phyloP scores from a whole-genome alignment of 2,888 invertebrate genomes.

The Tenthredo amoena region DNA sequence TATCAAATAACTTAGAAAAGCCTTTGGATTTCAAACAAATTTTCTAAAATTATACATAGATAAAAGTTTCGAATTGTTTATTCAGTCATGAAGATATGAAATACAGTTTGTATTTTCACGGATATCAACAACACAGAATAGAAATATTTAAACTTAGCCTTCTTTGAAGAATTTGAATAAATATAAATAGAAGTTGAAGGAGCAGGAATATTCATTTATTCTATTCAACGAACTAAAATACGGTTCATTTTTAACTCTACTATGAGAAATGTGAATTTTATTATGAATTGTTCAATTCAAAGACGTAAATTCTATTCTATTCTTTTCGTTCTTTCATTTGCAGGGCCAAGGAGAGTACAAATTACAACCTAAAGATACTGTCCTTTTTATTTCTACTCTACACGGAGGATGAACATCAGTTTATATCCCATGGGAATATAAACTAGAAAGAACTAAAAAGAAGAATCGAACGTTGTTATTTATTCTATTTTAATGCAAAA shows the following conservation, averaged over 20 bases:
- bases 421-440: not conserved
- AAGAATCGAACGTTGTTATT: slow-evolving; percentile 22
- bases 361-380: slow-evolving; percentile 84
- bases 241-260: not conserved
- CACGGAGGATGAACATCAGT: slow-evolving; percentile 84
- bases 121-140: not conserved
- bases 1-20: not conserved
- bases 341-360: slow-evolving; percentile 86
- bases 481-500: slow-evolving; percentile 37
- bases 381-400: slow-evolving; percentile 90
- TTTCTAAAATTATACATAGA: not conserved
- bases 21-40: not conserved
- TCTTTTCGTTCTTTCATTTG: slow-evolving; percentile 62
- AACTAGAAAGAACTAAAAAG: not conserved
- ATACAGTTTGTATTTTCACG: not conserved
- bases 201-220: not conserved
- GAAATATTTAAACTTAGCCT: not conserved
- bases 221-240: not conserved
- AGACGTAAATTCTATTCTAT: slow-evolving; percentile 2
- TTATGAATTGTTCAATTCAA: not conserved
- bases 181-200: not conserved
- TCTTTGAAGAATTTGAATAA: not conserved
- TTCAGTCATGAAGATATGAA: not conserved
- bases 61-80: not conserved
- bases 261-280: not conserved